A percentile compares a stretch with the other conserved stretches of the same genome.
phyloP scores from a whole-genome alignment of 2,113 vertebrate species.

The Lepus timidus region DNA sequence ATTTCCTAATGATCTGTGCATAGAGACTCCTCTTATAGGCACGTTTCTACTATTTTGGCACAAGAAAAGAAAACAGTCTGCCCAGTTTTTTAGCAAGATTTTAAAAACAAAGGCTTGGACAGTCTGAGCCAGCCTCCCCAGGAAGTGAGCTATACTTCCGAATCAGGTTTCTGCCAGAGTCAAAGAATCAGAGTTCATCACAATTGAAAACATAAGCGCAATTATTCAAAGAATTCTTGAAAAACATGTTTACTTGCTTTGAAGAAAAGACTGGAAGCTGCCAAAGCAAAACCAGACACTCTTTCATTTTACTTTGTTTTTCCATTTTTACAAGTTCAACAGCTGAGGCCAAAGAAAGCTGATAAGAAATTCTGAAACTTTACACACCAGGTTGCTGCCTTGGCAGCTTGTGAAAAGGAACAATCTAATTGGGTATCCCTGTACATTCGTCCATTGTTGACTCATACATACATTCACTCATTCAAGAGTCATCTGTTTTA shows the following conservation, averaged over 20 bases:
- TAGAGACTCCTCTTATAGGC: background rate
- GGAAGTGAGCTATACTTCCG: slow-evolving; percentile 72
- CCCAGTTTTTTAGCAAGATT: slow-evolving; percentile 42
- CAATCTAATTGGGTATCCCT: background rate
- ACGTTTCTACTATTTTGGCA: slow-evolving; percentile 61
- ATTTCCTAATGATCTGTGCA: background rate
- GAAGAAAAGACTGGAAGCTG: slow-evolving; percentile 69
- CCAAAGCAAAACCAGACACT: slow-evolving; percentile 79
- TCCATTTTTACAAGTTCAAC: slow-evolving; percentile 73
- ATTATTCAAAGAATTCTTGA: slow-evolving; percentile 76
- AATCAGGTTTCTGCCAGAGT: slow-evolving; percentile 70
- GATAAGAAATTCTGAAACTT: slow-evolving; percentile 79
- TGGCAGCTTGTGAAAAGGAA: slow-evolving; percentile 36
- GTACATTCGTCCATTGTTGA: background rate
- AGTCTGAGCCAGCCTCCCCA: slow-evolving; percentile 19
- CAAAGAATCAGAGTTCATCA: slow-evolving; percentile 71
- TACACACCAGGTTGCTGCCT: slow-evolving; percentile 18
- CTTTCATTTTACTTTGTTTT: slow-evolving; percentile 77
- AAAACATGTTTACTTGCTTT: slow-evolving; percentile 80
- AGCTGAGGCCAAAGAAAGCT: slow-evolving; percentile 59
- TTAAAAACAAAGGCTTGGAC: slow-evolving; percentile 74
- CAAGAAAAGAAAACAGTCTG: background rate
- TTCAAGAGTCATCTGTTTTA: slow-evolving; percentile 8
- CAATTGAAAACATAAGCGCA: slow-evolving; percentile 79
- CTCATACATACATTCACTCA: background rate